A percentile compares a stretch with the other conserved stretches of the same genome.
These are phyloP conservation scores for Phyto melanocephala DNA, from an alignment of 2,888 invertebrate species.

Conservation along the genomic window DNA sequence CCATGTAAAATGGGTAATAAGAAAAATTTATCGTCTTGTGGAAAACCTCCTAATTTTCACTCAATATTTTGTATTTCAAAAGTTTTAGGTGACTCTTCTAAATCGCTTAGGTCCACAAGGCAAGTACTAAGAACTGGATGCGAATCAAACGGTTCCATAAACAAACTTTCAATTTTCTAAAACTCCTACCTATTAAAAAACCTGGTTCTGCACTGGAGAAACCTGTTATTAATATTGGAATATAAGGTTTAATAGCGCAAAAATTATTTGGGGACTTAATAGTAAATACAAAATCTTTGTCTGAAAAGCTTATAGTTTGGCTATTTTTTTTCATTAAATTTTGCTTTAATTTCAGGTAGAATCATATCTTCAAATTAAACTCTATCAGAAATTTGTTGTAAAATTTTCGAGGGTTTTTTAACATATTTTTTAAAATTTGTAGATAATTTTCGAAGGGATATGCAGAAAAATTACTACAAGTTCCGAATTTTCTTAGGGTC, in stretches of 20 bases:
- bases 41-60: conserved; percentile 16
- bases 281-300: conserved; percentile 9
- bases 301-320: neutral
- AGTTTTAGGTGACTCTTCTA: neutral
- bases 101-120: conserved; percentile 11
- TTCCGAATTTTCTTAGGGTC: neutral
- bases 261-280: conserved; percentile 20
- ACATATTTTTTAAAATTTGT: neutral
- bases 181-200: conserved; percentile 5
- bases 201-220: conserved; percentile 4
- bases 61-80: conserved; percentile 30
- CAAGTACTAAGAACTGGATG: conserved; percentile 17
- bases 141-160: conserved; percentile 19
- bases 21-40: conserved; percentile 1
- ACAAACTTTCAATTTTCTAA: conserved; percentile 22
- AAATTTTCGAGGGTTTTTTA: conserved; percentile 10
- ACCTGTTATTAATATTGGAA: conserved; percentile 14
- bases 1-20: conserved; percentile 31
- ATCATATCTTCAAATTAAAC: conserved; percentile 14
- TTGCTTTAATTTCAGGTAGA: conserved; percentile 9
- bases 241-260: conserved; percentile 12
- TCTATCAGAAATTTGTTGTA: conserved; percentile 5
- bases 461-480: neutral
- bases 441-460: neutral
- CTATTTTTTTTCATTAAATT: conserved; percentile 24